Conservation (phyloP, 2,888 invertebrate species). For the Caradrina kadenii region DNA sequence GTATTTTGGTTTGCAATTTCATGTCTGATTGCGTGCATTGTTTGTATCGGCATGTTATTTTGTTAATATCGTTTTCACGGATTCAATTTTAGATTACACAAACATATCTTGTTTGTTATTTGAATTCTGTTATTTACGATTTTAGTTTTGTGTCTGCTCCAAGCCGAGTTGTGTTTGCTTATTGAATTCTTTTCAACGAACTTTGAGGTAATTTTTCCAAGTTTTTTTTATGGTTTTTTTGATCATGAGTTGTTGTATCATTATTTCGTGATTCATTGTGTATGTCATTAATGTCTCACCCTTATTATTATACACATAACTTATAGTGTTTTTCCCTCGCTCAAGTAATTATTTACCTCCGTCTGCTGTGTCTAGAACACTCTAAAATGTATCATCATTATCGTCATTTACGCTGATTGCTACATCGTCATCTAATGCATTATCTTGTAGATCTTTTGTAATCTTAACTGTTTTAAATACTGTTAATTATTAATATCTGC, state of each 20-base stretch:
- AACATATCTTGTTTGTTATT: constrained; percentile 33
- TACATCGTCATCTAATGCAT: not conserved
- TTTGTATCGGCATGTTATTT: constrained; percentile 58
- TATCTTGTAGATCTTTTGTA: not conserved
- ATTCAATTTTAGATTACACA: constrained; percentile 42
- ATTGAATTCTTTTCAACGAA: constrained; percentile 30
- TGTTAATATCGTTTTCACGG: constrained; percentile 40
- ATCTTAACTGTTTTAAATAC: not conserved
- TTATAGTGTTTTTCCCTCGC: constrained; percentile 22
- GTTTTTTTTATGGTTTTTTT: constrained; percentile 34
- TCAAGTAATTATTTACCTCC: constrained; percentile 29
- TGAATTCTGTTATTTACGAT: constrained; percentile 28
- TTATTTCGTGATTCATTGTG: constrained; percentile 48
- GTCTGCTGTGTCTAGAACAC: constrained; percentile 28
- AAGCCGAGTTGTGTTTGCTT: constrained; percentile 32
- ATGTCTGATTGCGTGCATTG: constrained; percentile 66
- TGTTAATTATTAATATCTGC: constrained; percentile 1
- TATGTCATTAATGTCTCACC: constrained; percentile 20
- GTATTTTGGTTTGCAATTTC: constrained; percentile 79
- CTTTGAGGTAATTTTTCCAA: constrained; percentile 7
- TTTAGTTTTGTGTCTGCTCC: constrained; percentile 29
- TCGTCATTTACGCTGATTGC: constrained; percentile 18
- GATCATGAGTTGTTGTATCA: constrained; percentile 39
- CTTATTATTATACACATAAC: constrained; percentile 10
- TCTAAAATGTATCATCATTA: constrained; percentile 17